Percentiles rank a stretch among this genome's conserved stretches.
phyloP scores from a whole-genome alignment of 2,888 invertebrate genomes.

The Tipula lateralis region DNA sequence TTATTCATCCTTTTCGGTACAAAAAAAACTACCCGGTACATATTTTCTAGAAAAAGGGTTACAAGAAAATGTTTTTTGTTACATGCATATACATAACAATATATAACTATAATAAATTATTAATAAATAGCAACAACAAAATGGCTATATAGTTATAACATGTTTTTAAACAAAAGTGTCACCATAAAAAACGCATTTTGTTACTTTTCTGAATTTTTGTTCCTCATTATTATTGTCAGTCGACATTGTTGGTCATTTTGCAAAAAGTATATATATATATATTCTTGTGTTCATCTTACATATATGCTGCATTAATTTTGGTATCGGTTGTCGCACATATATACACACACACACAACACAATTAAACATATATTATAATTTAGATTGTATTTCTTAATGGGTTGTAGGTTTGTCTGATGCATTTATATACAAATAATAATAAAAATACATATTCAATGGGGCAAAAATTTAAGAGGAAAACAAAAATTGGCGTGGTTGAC shows the following conservation, averaged over 20 bases:
- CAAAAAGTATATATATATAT: neutral
- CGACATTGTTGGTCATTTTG: neutral
- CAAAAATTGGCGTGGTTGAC: constrained; percentile 2
- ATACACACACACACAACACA: neutral
- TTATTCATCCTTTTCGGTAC: neutral
- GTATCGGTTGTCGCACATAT: constrained; percentile 1
- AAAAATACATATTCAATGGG: constrained; percentile 19
- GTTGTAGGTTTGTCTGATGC: constrained; percentile 9
- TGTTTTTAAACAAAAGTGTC: constrained; percentile 24
- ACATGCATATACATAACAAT: neutral
- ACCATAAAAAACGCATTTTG: constrained; percentile 15
- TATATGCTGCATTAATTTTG: constrained; percentile 24
- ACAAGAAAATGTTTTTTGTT: neutral
- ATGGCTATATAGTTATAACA: neutral
- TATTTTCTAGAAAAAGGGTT: constrained; percentile 5
- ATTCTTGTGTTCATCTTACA: neutral
- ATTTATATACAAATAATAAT: neutral
- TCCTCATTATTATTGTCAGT: neutral
- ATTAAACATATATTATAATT: constrained; percentile 13
- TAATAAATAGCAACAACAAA: neutral
- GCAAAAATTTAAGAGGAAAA: neutral
- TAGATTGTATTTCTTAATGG: neutral
- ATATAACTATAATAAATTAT: neutral
- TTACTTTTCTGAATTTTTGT: constrained; percentile 11
- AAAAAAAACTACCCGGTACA: neutral